A percentile compares a stretch with the other conserved stretches of the same genome.
These are phyloP conservation scores for Drosophila cardini DNA, from an alignment of 1,140 invertebrate species.

Conservation along the genomic window DNA sequence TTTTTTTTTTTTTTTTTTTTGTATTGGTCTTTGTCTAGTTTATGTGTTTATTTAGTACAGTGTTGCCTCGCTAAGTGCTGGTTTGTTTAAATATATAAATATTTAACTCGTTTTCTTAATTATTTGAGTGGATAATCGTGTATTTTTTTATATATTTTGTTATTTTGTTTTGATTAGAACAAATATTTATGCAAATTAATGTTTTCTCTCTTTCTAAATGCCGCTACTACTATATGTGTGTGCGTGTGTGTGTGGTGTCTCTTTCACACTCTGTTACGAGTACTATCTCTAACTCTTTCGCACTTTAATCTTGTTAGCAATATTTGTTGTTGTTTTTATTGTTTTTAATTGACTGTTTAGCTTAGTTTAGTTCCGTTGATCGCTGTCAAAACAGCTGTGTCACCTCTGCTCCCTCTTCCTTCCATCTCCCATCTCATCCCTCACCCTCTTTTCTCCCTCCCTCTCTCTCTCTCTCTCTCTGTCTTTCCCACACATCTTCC, in stretches of 20 bases:
- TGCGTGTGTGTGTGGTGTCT: too few species aligned
- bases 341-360: slow-evolving; percentile 3
- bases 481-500: neutral
- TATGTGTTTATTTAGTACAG: slow-evolving; percentile 18
- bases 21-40: neutral
- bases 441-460: neutral
- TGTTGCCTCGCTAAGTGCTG: slow-evolving; percentile 12
- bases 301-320: neutral
- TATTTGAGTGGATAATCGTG: slow-evolving; percentile 5
- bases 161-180: slow-evolving; percentile 5
- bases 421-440: neutral
- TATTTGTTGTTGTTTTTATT: neutral
- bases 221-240: neutral
- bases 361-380: slow-evolving; percentile 19
- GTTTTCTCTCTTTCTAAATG: neutral
- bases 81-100: slow-evolving; percentile 8
- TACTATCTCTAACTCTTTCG: neutral
- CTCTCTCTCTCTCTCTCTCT: too few species aligned
- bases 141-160: neutral
- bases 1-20: neutral
- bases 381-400: slow-evolving; percentile 11
- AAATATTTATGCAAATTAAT: slow-evolving; percentile 27
- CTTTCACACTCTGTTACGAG: neutral
- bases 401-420: neutral
- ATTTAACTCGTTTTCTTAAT: slow-evolving; percentile 15